Conservation (phyloP, 2,113 vertebrate species). For the Brachirus orientalis region DNA sequence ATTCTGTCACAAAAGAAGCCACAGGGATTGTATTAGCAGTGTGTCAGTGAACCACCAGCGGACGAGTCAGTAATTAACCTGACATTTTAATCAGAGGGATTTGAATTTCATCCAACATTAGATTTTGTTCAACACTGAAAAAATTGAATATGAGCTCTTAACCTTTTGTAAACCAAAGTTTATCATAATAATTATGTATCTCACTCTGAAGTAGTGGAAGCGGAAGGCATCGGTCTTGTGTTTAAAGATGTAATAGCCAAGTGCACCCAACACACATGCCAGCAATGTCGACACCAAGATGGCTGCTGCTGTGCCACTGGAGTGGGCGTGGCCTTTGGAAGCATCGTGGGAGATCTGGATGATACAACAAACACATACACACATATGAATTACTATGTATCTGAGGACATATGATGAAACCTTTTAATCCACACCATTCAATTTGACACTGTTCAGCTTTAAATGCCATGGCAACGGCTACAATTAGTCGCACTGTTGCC, state of each 20-base stretch:
- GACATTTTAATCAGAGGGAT: not conserved
- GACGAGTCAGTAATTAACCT: not conserved
- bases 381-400: not conserved
- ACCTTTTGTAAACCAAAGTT: too few relatives aligned
- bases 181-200: not conserved
- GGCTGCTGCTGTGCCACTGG: conserved; percentile 44
- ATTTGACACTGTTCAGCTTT: not conserved
- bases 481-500: conserved; percentile 9
- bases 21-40: too few relatives aligned
- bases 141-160: not conserved
- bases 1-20: conserved; percentile 68
- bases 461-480: conserved; percentile 16
- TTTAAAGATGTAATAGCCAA: conserved; percentile 78
- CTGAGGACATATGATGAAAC: not conserved
- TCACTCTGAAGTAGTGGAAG: conserved; percentile 87
- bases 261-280: conserved; percentile 59
- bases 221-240: conserved; percentile 82
- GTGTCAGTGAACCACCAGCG: not conserved
- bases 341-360: conserved; percentile 36
- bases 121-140: not conserved
- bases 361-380: not conserved
- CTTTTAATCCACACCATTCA: not conserved
- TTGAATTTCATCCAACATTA: not conserved
- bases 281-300: conserved; percentile 60
- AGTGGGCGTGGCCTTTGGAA: conserved; percentile 21